phyloP scores from a whole-genome alignment of 2,888 invertebrate genomes.

The Rhagonycha lutea region DNA sequence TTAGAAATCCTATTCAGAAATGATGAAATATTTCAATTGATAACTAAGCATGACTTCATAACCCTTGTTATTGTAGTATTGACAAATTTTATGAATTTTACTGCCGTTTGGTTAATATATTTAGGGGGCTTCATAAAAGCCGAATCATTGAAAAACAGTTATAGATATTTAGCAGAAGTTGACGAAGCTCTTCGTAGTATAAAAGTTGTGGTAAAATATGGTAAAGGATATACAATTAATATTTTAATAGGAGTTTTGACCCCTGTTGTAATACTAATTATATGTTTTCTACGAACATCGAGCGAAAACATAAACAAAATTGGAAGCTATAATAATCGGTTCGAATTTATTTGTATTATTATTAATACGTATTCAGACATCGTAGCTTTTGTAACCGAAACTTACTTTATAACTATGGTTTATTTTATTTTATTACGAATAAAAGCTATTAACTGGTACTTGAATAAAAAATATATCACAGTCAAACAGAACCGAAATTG shows the following conservation, averaged over 20 bases:
- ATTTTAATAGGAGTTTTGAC: not conserved
- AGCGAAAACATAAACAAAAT: not conserved
- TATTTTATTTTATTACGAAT: not conserved
- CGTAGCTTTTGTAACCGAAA: not conserved
- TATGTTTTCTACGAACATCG: not conserved
- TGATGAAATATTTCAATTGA: not conserved
- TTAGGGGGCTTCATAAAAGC: not conserved
- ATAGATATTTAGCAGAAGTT: not conserved
- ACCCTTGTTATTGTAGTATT: not conserved
- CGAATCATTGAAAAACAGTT: not conserved
- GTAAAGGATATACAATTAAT: not conserved
- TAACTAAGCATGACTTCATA: not conserved
- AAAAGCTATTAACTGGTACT: not conserved
- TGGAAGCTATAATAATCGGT: not conserved
- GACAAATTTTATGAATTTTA: not conserved
- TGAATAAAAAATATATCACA: not conserved
- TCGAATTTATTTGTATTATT: not conserved
- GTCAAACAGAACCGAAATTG: not conserved
- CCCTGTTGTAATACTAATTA: not conserved
- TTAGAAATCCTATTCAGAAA: not conserved
- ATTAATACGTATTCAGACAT: not conserved
- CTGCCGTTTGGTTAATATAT: not conserved
- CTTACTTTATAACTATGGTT: not conserved
- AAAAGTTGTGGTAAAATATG: not conserved
- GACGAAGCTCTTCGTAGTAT: not conserved